Percentiles rank a stretch among this genome's conserved stretches.
Conservation (phyloP, 2,113 vertebrate species). For the Prunella fulvescens region DNA sequence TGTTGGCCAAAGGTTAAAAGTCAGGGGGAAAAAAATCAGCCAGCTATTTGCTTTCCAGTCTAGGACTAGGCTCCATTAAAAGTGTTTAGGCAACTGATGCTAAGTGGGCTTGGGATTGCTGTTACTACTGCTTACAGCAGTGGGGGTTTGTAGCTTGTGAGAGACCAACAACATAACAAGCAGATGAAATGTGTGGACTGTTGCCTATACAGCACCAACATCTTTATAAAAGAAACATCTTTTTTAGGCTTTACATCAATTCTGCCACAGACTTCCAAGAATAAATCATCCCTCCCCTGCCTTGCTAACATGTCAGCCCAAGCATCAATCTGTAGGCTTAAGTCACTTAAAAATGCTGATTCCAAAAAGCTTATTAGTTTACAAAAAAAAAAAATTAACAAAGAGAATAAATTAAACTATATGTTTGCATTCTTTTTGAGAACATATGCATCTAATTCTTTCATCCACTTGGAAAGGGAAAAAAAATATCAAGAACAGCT, state of each 20-base stretch:
- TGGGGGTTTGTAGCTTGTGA: neutral
- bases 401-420: neutral
- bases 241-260: slow-evolving; percentile 32
- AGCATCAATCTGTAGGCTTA: neutral
- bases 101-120: neutral
- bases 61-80: neutral
- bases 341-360: neutral
- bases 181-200: slow-evolving; percentile 50
- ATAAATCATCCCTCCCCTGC: slow-evolving; percentile 23
- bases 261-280: slow-evolving; percentile 22
- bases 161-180: slow-evolving; percentile 35
- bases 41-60: neutral
- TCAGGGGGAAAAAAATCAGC: neutral
- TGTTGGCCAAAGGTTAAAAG: neutral
- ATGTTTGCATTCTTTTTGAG: neutral
- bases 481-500: neutral
- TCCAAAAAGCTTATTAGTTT: neutral
- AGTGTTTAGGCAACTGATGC: neutral
- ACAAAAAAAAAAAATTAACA: neutral
- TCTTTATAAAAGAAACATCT: slow-evolving; percentile 34
- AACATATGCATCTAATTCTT: neutral
- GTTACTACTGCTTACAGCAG: slow-evolving; percentile 35
- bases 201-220: slow-evolving; percentile 31
- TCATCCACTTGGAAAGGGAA: neutral
- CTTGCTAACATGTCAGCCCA: slow-evolving; percentile 5